phyloP scores from a whole-genome alignment of 2,797 vertebrate genomes.

The Liparis tanakae region DNA sequence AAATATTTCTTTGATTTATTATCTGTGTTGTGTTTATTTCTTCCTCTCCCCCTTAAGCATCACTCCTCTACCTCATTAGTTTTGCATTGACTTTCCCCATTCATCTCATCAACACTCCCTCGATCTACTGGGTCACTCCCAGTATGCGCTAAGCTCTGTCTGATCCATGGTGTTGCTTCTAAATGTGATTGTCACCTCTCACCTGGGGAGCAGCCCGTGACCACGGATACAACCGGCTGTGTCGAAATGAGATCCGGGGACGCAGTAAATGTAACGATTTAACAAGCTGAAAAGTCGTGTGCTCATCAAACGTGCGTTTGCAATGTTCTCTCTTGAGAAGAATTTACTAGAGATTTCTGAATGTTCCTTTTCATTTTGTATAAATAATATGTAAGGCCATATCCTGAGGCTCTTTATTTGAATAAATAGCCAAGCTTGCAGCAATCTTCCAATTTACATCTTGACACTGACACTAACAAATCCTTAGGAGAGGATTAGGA shows the following conservation, averaged over 20 bases:
- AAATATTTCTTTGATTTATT: neutral
- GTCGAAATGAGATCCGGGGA: neutral
- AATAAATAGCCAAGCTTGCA: neutral
- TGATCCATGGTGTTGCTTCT: constrained; percentile 54
- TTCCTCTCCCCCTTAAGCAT: neutral
- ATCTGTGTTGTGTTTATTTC: neutral
- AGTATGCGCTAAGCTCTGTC: constrained; percentile 32
- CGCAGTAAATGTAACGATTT: neutral
- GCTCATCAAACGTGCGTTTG: neutral
- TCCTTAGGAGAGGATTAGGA: constrained; percentile 15
- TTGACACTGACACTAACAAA: constrained; percentile 11
- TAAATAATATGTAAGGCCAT: neutral
- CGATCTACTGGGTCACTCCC: constrained; percentile 21
- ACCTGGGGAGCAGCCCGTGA: constrained; percentile 8
- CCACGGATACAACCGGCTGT: constrained; percentile 12
- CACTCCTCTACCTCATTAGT: neutral
- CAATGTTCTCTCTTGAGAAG: neutral
- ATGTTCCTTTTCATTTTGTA: neutral
- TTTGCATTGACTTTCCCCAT: neutral
- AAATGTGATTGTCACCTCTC: constrained; percentile 47
- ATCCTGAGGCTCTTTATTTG: neutral
- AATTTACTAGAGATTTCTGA: neutral
- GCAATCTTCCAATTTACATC: constrained; percentile 2
- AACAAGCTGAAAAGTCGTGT: neutral
- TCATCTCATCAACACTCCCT: neutral